Conservation (phyloP, 2,797 vertebrate genomes). For the Lacerta viridis region DNA sequence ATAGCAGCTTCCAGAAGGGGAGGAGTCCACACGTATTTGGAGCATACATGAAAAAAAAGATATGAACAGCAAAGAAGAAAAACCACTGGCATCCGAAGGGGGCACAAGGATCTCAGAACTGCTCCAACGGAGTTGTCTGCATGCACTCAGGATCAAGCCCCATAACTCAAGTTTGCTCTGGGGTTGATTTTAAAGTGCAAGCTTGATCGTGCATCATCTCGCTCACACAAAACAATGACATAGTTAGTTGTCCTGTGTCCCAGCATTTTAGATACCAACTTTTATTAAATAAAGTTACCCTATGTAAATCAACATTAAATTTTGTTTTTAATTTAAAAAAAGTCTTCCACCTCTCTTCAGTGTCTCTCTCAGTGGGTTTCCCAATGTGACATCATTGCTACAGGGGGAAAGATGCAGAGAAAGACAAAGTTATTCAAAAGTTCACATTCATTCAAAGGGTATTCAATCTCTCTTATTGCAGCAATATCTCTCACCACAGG, state of each 20-base stretch:
- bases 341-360: conserved; percentile 66
- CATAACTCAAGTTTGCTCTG: conserved; percentile 25
- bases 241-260: conserved; percentile 61
- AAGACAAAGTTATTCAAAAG: conserved; percentile 23
- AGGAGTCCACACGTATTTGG: conserved; percentile 70
- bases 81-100: conserved; percentile 56
- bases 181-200: background rate
- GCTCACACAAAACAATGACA: background rate
- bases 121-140: conserved; percentile 30
- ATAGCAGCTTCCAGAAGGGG: conserved; percentile 71
- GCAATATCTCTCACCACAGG: background rate
- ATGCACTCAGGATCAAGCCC: conserved; percentile 11
- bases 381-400: conserved; percentile 76
- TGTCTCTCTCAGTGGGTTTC: conserved; percentile 50
- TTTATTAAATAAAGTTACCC: conserved; percentile 60
- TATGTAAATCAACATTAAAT: conserved; percentile 68
- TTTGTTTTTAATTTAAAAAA: conserved; percentile 59
- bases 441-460: background rate
- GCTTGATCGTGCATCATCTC: conserved; percentile 40
- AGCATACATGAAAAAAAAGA: conserved; percentile 71
- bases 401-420: conserved; percentile 55
- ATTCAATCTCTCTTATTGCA: background rate
- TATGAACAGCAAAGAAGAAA: conserved; percentile 70
- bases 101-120: conserved; percentile 59
- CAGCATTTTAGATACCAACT: conserved; percentile 39